A percentile compares a stretch with the other conserved stretches of the same genome.
Conservation (phyloP, 2,113 vertebrate genomes). For the Tragelaphus imberbis region DNA sequence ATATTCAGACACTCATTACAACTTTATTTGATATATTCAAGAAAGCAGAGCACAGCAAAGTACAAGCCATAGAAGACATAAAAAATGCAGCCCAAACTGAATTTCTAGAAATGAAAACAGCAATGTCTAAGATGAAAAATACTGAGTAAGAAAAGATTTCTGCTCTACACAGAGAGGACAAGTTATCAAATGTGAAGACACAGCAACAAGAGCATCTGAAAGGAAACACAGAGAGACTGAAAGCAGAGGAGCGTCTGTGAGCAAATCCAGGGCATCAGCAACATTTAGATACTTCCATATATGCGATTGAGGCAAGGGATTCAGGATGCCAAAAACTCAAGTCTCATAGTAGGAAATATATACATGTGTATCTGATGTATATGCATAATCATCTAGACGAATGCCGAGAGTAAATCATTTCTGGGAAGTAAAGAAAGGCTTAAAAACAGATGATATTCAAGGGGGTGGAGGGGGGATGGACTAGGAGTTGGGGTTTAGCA, state of each 20-base stretch:
- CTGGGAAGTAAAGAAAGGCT: neutral
- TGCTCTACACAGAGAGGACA: neutral
- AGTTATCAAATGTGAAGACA: neutral
- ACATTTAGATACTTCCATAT: neutral
- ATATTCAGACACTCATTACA: neutral
- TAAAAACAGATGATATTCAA: neutral
- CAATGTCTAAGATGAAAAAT: neutral
- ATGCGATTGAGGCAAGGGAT: neutral
- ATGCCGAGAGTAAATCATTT: neutral
- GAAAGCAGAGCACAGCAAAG: neutral
- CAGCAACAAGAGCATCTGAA: neutral
- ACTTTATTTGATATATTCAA: neutral
- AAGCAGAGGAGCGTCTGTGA: rapidly evolving
- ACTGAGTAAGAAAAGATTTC: neutral
- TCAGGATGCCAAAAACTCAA: neutral
- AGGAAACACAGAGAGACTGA: too few species aligned
- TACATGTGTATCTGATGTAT: neutral
- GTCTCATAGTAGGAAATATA: neutral
- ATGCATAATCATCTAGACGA: neutral
- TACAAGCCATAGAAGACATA: neutral
- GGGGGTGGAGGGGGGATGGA: neutral
- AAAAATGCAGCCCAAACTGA: neutral
- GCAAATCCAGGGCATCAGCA: neutral
- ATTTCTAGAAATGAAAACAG: neutral
- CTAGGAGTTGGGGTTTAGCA: neutral